Conservation (phyloP, 2,888 invertebrate genomes). For the Pardosa pseudoannulata region DNA sequence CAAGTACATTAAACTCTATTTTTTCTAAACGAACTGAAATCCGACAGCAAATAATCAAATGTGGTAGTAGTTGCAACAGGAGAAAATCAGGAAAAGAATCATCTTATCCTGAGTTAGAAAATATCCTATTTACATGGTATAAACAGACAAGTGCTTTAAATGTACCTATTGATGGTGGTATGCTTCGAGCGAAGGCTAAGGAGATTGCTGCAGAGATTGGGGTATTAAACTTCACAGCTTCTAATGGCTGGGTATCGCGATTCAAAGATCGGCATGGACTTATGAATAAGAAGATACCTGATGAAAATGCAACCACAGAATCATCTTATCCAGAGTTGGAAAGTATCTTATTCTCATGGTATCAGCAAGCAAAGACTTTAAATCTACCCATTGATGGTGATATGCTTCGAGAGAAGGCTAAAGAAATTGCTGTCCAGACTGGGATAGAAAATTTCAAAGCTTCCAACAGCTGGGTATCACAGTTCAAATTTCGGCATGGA, state of each 20-base stretch:
- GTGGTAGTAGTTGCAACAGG: neutral
- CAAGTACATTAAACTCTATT: neutral
- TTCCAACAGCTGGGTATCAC: neutral
- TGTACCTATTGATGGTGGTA: slow-evolving; percentile 3
- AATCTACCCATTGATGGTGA: slow-evolving; percentile 3
- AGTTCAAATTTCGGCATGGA: slow-evolving; percentile 2
- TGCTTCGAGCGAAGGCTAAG: neutral
- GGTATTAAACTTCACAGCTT: neutral
- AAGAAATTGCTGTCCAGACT: neutral
- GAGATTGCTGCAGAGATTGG: neutral
- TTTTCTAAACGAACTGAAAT: neutral
- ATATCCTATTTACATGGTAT: neutral
- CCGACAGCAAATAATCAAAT: neutral
- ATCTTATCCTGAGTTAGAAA: slow-evolving; percentile 3
- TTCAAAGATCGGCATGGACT: slow-evolving; percentile 9
- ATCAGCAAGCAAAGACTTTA: neutral
- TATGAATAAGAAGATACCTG: neutral
- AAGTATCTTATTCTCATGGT: neutral
- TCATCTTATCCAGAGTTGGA: too few species aligned
- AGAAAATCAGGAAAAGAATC: neutral
- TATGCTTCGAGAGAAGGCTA: neutral
- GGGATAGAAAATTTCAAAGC: neutral
- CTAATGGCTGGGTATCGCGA: slow-evolving; percentile 6
- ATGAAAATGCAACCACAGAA: neutral
- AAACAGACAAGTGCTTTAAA: neutral